Evolutionary conservation across 2,888 invertebrate species (phyloP).

Genomic region (Pogonocherus hispidulus): DNA sequence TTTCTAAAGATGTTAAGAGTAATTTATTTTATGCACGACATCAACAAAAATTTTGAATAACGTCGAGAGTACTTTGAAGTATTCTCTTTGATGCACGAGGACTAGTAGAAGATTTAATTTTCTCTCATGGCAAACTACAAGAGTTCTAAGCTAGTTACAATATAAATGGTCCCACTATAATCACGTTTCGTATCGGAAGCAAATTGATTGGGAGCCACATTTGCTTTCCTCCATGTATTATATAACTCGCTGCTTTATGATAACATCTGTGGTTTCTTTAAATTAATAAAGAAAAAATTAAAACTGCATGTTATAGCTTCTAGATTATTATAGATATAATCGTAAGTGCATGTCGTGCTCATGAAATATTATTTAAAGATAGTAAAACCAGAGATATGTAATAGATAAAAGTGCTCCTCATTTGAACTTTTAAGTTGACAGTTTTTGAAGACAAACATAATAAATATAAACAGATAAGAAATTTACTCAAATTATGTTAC

Average conservation of each 20-base stretch:
- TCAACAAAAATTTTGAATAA: constrained; percentile 49
- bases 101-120: constrained; percentile 49
- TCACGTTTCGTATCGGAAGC: constrained; percentile 35
- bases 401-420: too few species aligned
- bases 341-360: too few species aligned
- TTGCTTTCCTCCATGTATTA: constrained; percentile 19
- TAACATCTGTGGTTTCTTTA: constrained; percentile 4
- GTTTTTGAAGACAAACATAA: too few species aligned
- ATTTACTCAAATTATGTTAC: too few species aligned
- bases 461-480: too few species aligned
- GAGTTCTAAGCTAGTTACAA: constrained; percentile 48
- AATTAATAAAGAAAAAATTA: background rate
- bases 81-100: constrained; percentile 45
- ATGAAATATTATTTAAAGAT: too few species aligned
- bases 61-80: constrained; percentile 47
- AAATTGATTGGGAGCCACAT: constrained; percentile 28
- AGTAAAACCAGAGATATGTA: too few species aligned
- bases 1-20: constrained; percentile 42
- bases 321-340: too few species aligned
- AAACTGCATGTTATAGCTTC: background rate
- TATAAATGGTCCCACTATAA: constrained; percentile 43
- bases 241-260: constrained; percentile 16
- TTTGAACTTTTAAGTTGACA: too few species aligned
- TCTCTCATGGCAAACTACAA: constrained; percentile 47
- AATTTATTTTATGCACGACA: constrained; percentile 51